Percentiles rank a stretch among this genome's conserved stretches.
phyloP scores from a whole-genome alignment of 2,888 invertebrate genomes.

The Euplexia lucipara region DNA sequence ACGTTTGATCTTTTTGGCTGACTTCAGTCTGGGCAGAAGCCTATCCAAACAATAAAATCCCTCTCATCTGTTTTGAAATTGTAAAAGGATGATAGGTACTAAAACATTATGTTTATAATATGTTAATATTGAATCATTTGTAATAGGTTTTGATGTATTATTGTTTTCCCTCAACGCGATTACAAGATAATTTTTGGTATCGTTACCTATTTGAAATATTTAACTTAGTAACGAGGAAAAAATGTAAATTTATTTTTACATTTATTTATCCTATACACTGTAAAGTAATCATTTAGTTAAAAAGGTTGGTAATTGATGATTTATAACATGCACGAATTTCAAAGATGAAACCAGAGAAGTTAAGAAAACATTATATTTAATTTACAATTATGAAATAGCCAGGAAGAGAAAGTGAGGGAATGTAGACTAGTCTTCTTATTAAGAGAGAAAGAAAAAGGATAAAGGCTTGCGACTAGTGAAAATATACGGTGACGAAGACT shows the following conservation, averaged over 20 bases:
- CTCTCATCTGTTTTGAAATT: background rate
- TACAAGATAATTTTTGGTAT: background rate
- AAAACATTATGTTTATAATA: background rate
- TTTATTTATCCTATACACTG: too few relatives aligned
- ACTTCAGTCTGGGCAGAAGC: background rate
- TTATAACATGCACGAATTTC: background rate
- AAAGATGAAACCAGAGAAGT: background rate
- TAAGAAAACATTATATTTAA: too few relatives aligned
- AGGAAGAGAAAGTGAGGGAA: too few relatives aligned
- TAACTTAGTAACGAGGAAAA: background rate
- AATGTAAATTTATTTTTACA: too few relatives aligned
- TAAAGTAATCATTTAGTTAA: too few relatives aligned
- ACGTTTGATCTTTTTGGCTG: constrained; percentile 26
- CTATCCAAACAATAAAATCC: background rate
- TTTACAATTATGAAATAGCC: too few relatives aligned
- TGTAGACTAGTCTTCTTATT: too few relatives aligned
- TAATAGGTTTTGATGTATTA: constrained; percentile 1
- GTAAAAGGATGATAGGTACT: too few relatives aligned
- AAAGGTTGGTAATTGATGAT: too few relatives aligned
- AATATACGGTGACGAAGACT: constrained; percentile 27
- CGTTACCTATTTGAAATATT: background rate
- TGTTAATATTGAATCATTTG: background rate
- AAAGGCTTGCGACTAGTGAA: constrained; percentile 15
- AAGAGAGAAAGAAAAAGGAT: background rate
- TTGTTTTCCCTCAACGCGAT: background rate